These are phyloP conservation scores for Lipotes vexillifer DNA, from an alignment of 2,113 vertebrate species.

Conservation along the genomic window DNA sequence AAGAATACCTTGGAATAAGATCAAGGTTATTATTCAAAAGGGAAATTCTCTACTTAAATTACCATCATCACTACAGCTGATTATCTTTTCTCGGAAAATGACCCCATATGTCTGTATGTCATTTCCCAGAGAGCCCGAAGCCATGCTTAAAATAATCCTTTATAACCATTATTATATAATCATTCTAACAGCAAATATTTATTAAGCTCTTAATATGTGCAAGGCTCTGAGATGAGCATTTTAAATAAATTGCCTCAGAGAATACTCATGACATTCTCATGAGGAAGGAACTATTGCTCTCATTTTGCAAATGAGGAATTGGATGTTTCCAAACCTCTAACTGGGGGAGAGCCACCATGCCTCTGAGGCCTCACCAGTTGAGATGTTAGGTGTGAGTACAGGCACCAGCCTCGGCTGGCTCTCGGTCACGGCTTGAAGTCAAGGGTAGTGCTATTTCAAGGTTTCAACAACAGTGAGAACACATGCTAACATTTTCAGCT, in stretches of 20 bases:
- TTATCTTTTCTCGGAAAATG: constrained; percentile 62
- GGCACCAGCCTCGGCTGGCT: background rate
- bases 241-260: constrained; percentile 15
- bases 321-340: background rate
- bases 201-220: constrained; percentile 37
- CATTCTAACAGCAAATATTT: constrained; percentile 62
- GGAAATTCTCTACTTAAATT: constrained; percentile 47
- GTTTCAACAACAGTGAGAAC: background rate
- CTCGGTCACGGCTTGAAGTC: background rate
- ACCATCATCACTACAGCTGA: constrained; percentile 1
- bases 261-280: background rate
- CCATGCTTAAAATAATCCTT: background rate
- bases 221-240: background rate
- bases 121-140: constrained; percentile 46
- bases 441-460: background rate
- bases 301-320: background rate
- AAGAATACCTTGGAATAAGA: constrained; percentile 55
- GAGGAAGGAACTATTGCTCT: background rate
- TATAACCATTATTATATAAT: background rate
- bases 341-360: too few relatives aligned
- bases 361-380: background rate
- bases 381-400: background rate
- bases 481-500: background rate
- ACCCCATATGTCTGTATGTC: constrained; percentile 18
- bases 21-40: constrained; percentile 39